Evolutionary conservation across 2,888 invertebrate species (phyloP).

Genomic region (Gymnoscelis rufifasciata): DNA sequence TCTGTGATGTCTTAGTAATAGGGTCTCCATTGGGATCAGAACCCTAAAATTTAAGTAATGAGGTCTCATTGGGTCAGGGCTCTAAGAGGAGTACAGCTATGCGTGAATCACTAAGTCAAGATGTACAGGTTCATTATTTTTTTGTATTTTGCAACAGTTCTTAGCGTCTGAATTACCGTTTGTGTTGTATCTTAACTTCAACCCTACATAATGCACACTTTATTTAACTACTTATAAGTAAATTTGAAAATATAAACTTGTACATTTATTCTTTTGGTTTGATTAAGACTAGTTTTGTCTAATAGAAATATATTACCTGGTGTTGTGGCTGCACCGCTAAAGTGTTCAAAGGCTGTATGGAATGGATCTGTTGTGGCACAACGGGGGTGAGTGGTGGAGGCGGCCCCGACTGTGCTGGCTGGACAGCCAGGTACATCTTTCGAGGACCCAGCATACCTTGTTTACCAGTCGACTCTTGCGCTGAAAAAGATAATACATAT

Average conservation of each 20-base stretch:
- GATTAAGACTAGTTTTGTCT: slow-evolving; percentile 26
- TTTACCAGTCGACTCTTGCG: slow-evolving; percentile 92
- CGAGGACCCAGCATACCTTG: slow-evolving; percentile 91
- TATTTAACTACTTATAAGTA: neutral
- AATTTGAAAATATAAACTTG: neutral
- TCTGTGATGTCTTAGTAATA: too few species aligned
- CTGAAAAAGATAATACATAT: too few species aligned
- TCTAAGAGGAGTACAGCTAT: too few species aligned
- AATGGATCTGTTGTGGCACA: slow-evolving; percentile 34
- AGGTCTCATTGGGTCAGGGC: too few species aligned
- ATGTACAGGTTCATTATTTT: too few species aligned
- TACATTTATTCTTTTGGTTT: neutral
- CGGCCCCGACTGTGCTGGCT: slow-evolving; percentile 71
- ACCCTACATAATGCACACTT: neutral
- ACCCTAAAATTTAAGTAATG: too few species aligned
- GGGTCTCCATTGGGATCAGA: too few species aligned
- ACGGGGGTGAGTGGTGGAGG: too few species aligned
- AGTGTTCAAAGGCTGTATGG: slow-evolving; percentile 44
- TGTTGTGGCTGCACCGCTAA: slow-evolving; percentile 71
- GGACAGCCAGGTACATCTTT: slow-evolving; percentile 91
- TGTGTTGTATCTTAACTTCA: neutral
- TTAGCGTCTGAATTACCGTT: too few species aligned
- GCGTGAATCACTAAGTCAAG: too few species aligned
- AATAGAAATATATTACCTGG: slow-evolving; percentile 76
- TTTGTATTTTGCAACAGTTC: too few species aligned